Base-by-base conservation (phyloP, 2,888 invertebrate species). In the Meganola albula region DNA sequence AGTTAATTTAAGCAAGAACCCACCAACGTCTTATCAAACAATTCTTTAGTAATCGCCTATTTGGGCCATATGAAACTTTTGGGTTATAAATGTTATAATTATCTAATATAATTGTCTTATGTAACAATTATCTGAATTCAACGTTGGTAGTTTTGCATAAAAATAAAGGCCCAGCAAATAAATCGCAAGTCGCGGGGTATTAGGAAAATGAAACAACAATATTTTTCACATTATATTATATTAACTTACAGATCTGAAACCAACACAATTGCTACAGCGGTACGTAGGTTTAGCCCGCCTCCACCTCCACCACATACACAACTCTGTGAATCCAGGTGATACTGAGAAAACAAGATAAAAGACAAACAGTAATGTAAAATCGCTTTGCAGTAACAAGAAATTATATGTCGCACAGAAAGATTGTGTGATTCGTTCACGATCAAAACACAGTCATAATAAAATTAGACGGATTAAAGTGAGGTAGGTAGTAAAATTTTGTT, bases 181-280 rank as follows among this genome's bases (percentile, higher is more conserved):
- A 56, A 63, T 76, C 78, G 78, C 78, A 53, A 20, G 34, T 2
- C 25, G 61, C 62, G 62, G 27, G 42, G 61, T 58, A 37, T 16
- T 12, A 37, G 40, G 40, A 32, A 80, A 84, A 83, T 84, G 40
- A 85, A 84, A 85, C 84, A 76, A 84, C 74, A 71, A 70, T 75
- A 33, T 48, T 56, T 31, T 62, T 76, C 74, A 84, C 85, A 84
- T 77, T 80, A 83, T 82, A 74, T 78, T 85, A 85, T 85, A 82
- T 82, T 65, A 73, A 79, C 72, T 71, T 69, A 79, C 76, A 83
- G 84, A 84, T 74, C 80, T 75, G 78, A 70, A 67, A 74, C 63
- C 55, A 63, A 53, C 53, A 66, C 71, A 69, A 71, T 60, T 57
- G 72, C 65, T 65, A 71, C 66, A 63, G 65, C 63, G 53, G 54